Evolutionary conservation across 2,888 invertebrate genomes (phyloP), one percentile per base, ranked within the genome.

Genomic region (Catocala sponsa): DNA sequence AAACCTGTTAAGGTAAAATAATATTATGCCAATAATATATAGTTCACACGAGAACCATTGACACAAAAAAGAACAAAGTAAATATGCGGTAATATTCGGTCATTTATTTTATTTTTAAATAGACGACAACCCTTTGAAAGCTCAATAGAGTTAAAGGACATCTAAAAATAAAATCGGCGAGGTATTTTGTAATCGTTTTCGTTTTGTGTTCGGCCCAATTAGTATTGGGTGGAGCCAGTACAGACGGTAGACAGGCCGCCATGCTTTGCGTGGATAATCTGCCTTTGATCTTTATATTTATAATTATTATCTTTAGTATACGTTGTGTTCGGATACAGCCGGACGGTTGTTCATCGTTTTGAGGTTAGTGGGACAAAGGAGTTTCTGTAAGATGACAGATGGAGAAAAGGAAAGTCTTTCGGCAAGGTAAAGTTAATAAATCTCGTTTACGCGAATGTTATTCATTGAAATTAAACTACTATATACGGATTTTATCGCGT

Each of bases 231-330:
- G 6, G 33, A 48, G 32, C 25, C 7, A 10, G n/a, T 35, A 33
- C 12, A n/a, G 25, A 25, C 10, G 32, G 5, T 25, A 32, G 35
- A 6, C 44, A 5, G 12, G 13, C 46, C 10, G 49, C 12, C 11
- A 47, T 47, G 32, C 41, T 38, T 47, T 10, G 10, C 48, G 50
- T 42, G 55, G 42, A 55, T 11, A 61, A 61, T 61, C 41, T 4
- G 6, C 35, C 56, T 61, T 61, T 61, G 56, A 56, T 61, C 33
- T 56, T 61, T 55, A 33, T 61, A 56, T 52, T 56, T 56, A 48
- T 51, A 56, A 52, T 52, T 48, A 52, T 52, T 48, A 42, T 55
- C 35, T 56, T 15, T 32, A 33, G 33, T 13, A 25, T 33, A 32
- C 32, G 15, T 15, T 33, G 33, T 33, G 33, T 51, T 15, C 38